Percentiles rank a stretch among this genome's conserved stretches.
phyloP scores from a whole-genome alignment of 1,140 invertebrate species.

The Muscidifurax raptorellus region DNA sequence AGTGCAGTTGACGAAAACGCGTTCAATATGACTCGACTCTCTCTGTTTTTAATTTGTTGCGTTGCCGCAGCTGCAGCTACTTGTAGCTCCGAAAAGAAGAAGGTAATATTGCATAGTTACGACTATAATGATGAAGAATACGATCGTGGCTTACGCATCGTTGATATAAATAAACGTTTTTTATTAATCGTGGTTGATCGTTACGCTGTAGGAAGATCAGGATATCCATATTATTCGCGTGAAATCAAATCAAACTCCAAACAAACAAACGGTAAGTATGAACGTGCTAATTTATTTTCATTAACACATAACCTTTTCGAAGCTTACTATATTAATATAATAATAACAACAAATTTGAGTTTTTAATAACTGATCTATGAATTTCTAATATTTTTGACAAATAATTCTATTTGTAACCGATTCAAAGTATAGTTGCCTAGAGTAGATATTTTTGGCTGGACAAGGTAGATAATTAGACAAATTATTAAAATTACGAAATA shows the following conservation, averaged over 20 bases:
- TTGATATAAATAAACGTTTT: slow-evolving; percentile 31
- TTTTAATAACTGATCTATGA: background rate
- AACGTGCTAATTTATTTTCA: too few relatives aligned
- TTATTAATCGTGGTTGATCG: slow-evolving; percentile 32
- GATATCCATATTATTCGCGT: slow-evolving; percentile 42
- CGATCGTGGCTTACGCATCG: background rate
- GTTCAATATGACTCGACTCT: background rate
- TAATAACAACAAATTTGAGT: too few relatives aligned
- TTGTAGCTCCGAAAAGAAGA: slow-evolving; percentile 27
- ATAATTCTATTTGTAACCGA: too few relatives aligned
- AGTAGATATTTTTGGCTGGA: too few relatives aligned
- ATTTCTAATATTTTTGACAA: background rate
- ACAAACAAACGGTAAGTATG: slow-evolving; percentile 27
- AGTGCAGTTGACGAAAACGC: background rate
- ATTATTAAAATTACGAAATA: too few relatives aligned
- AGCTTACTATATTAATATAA: too few relatives aligned
- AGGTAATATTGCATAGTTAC: slow-evolving; percentile 40
- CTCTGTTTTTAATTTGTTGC: slow-evolving; percentile 12
- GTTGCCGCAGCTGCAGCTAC: background rate
- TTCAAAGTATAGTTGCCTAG: too few relatives aligned
- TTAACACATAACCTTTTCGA: too few relatives aligned
- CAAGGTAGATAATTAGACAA: too few relatives aligned
- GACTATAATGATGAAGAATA: slow-evolving; percentile 9
- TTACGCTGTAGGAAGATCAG: slow-evolving; percentile 31
- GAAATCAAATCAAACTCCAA: background rate